Evolutionary conservation across 1,140 invertebrate genomes (phyloP).

Genomic region (Globodera rostochiensis): DNA sequence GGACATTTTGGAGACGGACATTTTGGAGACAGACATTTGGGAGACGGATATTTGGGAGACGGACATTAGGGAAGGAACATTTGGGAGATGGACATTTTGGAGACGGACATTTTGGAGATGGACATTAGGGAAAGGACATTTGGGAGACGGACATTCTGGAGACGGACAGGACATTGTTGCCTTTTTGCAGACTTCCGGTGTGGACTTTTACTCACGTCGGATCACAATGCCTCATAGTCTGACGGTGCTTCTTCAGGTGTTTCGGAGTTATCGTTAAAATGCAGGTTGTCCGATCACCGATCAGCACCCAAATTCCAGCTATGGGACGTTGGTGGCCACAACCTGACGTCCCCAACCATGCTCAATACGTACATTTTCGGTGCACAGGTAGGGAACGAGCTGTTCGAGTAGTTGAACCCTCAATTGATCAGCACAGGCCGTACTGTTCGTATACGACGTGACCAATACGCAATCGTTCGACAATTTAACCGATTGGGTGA

Average conservation of each 20-base stretch:
- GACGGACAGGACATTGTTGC: background rate
- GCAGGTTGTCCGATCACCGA: background rate
- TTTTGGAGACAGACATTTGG: too few relatives aligned
- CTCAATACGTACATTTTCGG: slow-evolving; percentile 67
- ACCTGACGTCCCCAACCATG: slow-evolving; percentile 79
- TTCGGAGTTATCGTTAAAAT: background rate
- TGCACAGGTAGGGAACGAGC: slow-evolving; percentile 14
- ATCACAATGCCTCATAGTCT: slow-evolving; percentile 73
- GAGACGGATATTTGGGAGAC: too few relatives aligned
- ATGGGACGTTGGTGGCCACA: slow-evolving; percentile 81
- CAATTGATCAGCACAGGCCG: slow-evolving; percentile 42
- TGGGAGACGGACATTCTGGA: background rate
- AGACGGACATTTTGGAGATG: too few relatives aligned
- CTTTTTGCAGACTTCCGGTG: slow-evolving; percentile 73
- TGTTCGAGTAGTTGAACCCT: background rate
- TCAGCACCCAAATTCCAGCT: slow-evolving; percentile 75
- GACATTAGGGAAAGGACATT: slow-evolving; percentile 6
- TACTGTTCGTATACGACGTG: slow-evolving; percentile 83
- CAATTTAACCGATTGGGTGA: slow-evolving; percentile 77
- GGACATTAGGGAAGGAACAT: too few relatives aligned
- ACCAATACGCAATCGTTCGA: slow-evolving; percentile 81
- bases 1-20: background rate
- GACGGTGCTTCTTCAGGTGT: slow-evolving; percentile 65
- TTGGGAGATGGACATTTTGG: too few relatives aligned
- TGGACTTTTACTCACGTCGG: slow-evolving; percentile 79